Percentiles rank a stretch among this genome's conserved stretches.
These are phyloP conservation scores for Tenebrosternarchus preto DNA, from an alignment of 2,113 vertebrate species.

Conservation along the genomic window DNA sequence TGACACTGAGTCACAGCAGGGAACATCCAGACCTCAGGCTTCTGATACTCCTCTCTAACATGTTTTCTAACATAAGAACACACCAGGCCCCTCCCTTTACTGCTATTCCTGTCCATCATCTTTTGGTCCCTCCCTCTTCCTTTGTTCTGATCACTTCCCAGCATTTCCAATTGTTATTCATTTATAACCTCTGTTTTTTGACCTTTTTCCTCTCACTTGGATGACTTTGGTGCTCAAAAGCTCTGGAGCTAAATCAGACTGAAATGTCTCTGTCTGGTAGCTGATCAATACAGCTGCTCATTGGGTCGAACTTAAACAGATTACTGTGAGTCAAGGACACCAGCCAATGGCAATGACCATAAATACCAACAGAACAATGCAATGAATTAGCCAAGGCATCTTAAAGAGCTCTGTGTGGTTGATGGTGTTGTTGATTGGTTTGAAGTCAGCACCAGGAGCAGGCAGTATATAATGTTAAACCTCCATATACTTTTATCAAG, in stretches of 20 bases:
- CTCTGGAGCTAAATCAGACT: constrained; percentile 30
- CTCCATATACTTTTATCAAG: background rate
- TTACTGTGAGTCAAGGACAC: constrained; percentile 45
- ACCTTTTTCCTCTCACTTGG: background rate
- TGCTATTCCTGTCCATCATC: background rate
- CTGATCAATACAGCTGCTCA: constrained; percentile 42
- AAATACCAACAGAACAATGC: constrained; percentile 34
- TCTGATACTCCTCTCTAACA: background rate
- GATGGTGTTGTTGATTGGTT: background rate
- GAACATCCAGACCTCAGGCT: constrained; percentile 19
- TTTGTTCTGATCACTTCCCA: background rate
- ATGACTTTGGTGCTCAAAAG: background rate
- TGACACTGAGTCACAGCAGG: constrained; percentile 26
- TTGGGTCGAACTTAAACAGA: constrained; percentile 44
- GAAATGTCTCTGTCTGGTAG: constrained; percentile 36
- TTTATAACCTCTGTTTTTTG: background rate
- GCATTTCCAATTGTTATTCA: background rate
- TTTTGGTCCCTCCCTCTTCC: background rate
- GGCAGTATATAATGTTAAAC: background rate
- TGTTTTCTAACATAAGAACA: background rate
- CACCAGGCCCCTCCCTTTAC: background rate
- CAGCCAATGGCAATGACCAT: constrained; percentile 41
- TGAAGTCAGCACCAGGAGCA: background rate
- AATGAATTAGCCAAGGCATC: constrained; percentile 19
- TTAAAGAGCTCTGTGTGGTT: constrained; percentile 6